A percentile compares a stretch with the other conserved stretches of the same genome.
phyloP scores from a whole-genome alignment of 2,797 vertebrate species.

The Channa striata region DNA sequence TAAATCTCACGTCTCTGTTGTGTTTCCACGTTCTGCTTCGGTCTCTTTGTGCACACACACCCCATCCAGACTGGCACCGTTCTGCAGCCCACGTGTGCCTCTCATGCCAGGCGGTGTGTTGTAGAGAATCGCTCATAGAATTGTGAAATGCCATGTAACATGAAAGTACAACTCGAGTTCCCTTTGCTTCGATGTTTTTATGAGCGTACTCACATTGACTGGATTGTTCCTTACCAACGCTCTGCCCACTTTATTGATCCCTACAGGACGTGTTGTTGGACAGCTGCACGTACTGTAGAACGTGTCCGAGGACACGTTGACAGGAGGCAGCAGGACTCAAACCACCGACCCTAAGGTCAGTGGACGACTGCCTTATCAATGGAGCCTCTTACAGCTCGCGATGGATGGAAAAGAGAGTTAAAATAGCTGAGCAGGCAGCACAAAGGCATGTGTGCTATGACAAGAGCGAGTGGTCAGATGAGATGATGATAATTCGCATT shows the following conservation, averaged over 20 bases:
- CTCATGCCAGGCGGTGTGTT: slow-evolving; percentile 39
- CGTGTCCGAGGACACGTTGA: no score
- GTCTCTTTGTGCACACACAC: slow-evolving; percentile 73
- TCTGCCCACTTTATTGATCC: no score
- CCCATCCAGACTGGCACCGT: slow-evolving; percentile 67
- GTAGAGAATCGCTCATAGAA: slow-evolving; percentile 54
- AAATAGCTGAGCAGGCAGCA: slow-evolving; percentile 42
- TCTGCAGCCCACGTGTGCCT: slow-evolving; percentile 67
- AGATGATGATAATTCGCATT: slow-evolving; percentile 44
- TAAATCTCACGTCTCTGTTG: slow-evolving; percentile 29
- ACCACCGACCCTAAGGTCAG: no score
- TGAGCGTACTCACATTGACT: no score
- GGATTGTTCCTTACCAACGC: no score
- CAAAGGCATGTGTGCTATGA: slow-evolving; percentile 47
- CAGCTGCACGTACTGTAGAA: no score
- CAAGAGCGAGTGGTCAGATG: slow-evolving; percentile 32
- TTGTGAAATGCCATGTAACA: slow-evolving; percentile 7
- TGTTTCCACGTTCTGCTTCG: slow-evolving; percentile 57
- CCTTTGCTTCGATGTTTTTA: no score
- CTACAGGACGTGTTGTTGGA: no score
- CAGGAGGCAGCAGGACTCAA: no score
- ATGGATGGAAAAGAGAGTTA: slow-evolving; percentile 39
- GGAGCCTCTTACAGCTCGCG: not conserved
- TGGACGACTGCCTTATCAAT: no score
- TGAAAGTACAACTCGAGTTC: no score